Evolutionary conservation across 2,113 vertebrate species (phyloP), one percentile per base, ranked within the genome.

Genomic region (Hirundichthys speculiger): DNA sequence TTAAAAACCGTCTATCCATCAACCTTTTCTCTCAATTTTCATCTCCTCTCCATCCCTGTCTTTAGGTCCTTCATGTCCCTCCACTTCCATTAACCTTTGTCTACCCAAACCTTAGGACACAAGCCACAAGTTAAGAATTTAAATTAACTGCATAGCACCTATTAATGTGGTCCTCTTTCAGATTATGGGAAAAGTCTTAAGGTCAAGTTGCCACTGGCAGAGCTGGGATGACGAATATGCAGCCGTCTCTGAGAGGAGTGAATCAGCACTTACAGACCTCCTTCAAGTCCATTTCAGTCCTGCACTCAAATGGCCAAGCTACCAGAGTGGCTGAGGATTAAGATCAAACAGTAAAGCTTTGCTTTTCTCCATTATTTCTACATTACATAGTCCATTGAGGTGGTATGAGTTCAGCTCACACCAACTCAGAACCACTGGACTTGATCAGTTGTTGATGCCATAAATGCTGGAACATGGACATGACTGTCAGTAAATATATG

Each of bases 101-200:
- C 56, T 47, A 27, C 68, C 53, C 40, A 60, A 73, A 78, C 58
- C 59, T 77, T 61, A 75, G 83, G 80, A 80, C 49, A 34, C 45
- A 61, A 71, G 81, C 83, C 30, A 81, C 18, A 58, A 75, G 62
- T 74, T 53, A 74, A 66, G 51, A 64, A 68, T 22, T 71, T 72
- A 70, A 76, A 73, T 86, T 75, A 77, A 73, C 59, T 59, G 19
- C 25, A 66, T 70, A 69, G 61, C 61, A n/a, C 14, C 77, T 63
- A 73, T 80, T 79, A 80, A 80, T 73, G 69, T 27, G 25, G 65
- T 77, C 20, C 56, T 60, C 40, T 54, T 61, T 48, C 40, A 60
- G 50, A 62, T 60, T 64, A 59, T 46, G 30, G 50, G 22, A 22
- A 3, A 1, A 21, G 50, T 41, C 49, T 43, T 57, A 56, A 69